Base-by-base conservation (phyloP, 1,140 invertebrate genomes). In the Hypsibius dujardini region DNA sequence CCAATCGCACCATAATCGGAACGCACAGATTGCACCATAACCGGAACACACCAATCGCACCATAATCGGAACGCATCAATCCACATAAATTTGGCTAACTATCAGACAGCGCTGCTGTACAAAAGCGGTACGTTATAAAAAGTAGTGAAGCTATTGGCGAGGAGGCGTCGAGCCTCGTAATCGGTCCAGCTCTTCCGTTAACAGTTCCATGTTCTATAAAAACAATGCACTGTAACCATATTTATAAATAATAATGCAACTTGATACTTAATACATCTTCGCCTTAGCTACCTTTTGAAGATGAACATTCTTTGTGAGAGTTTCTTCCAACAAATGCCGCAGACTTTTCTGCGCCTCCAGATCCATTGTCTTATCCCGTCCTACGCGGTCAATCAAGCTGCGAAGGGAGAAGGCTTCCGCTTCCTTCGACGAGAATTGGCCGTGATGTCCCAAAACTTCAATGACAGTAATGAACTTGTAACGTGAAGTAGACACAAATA, bases 261-360 rank as follows among this genome's bases (percentile, higher is more conserved):
- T 28, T 28, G 28, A 28, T 28, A 28, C 28, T 28, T 28, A 28
- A 28, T 28, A 28, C 28, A 28, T 28, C 28, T 28, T 28, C 28
- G 28, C 28, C 28, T 28, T 28, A 67, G 45, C 70, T 73, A 81
- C 81, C 76, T 81, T 77, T 74, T 84, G 82, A 50, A 84, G 75
- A 76, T 83, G 81, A 81, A 84, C 83, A 76, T 84, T 84, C 74
- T 84, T 84, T 2, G 81, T 83, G 1, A 84, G 77, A 2, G 82
- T 84, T 75, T 84, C 83, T 75, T 84, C 83, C 46, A 84, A 74
- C 77, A 84, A 77, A 46, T 76, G 75, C 73, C 80, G 79, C 67
- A 80, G 72, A 73, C 78, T 79, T 70, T 75, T 75, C 72, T 81
- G 79, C 76, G 78, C 79, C 7, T 71, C 71, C 62, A 67, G 3